Percentiles rank a stretch among this genome's conserved stretches.
Conservation (phyloP, 2,113 vertebrate species). For the Myodes glareolus region DNA sequence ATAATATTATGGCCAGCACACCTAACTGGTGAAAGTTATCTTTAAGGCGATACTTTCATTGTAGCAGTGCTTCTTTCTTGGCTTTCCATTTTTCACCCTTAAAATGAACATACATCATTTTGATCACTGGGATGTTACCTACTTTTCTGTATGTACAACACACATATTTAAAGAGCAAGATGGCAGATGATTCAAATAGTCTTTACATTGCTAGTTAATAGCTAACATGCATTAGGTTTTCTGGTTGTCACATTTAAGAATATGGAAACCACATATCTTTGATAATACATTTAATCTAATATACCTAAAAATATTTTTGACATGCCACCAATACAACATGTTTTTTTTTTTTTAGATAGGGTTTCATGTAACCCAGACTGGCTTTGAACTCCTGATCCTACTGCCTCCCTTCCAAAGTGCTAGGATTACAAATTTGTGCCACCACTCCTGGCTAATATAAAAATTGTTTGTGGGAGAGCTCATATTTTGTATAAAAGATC, state of each 20-base stretch:
- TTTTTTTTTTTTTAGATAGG: background rate
- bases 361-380: background rate
- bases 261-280: constrained; percentile 2
- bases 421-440: background rate
- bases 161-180: background rate
- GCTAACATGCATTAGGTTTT: constrained; percentile 55
- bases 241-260: constrained; percentile 37
- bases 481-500: constrained; percentile 2
- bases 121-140: constrained; percentile 28
- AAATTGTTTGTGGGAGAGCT: constrained; percentile 36
- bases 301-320: constrained; percentile 43
- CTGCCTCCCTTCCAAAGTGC: background rate
- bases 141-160: background rate
- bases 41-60: constrained; percentile 42
- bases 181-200: constrained; percentile 29
- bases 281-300: constrained; percentile 15
- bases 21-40: background rate
- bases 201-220: background rate
- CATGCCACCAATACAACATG: background rate
- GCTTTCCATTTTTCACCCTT: constrained; percentile 45
- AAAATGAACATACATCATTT: constrained; percentile 31
- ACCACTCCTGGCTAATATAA: background rate
- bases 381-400: background rate
- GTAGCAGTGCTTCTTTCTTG: background rate
- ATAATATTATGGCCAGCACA: background rate